Percentiles rank a stretch among this genome's conserved stretches.
Conservation (phyloP, 2,888 invertebrate species). For the Tromatobia lineatoria region DNA sequence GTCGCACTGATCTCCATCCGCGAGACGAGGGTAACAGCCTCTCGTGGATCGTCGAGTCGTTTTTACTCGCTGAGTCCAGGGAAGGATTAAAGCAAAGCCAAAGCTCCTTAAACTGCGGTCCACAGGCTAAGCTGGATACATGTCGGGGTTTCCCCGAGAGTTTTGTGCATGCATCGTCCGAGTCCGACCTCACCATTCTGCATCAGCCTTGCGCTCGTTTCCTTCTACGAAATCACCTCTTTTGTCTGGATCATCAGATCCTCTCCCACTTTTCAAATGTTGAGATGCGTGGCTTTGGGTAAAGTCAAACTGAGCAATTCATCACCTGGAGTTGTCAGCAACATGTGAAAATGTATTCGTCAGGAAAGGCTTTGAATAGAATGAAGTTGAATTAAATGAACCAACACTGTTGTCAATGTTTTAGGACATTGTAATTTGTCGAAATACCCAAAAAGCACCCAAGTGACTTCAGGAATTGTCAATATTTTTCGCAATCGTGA, state of each 20-base stretch:
- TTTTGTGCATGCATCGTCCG: conserved; percentile 70
- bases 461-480: too few relatives aligned
- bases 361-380: too few relatives aligned
- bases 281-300: not conserved
- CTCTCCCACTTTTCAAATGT: conserved; percentile 61
- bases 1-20: conserved; percentile 56
- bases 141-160: conserved; percentile 76
- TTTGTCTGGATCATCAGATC: conserved; percentile 82
- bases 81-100: conserved; percentile 83
- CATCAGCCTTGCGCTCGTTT: conserved; percentile 47
- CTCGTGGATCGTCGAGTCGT: conserved; percentile 70
- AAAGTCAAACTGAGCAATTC: not conserved
- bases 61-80: conserved; percentile 77
- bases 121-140: conserved; percentile 84
- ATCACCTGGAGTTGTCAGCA: conserved; percentile 19
- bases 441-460: not conserved
- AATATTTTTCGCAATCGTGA: too few relatives aligned
- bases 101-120: conserved; percentile 85
- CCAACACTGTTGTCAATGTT: too few relatives aligned
- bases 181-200: conserved; percentile 67
- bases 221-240: conserved; percentile 74
- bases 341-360: not conserved
- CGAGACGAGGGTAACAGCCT: conserved; percentile 63
- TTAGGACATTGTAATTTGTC: not conserved
- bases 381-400: too few relatives aligned